Evolutionary conservation across 2,113 vertebrate genomes (phyloP).

Genomic region (Otocyon megalotis): DNA sequence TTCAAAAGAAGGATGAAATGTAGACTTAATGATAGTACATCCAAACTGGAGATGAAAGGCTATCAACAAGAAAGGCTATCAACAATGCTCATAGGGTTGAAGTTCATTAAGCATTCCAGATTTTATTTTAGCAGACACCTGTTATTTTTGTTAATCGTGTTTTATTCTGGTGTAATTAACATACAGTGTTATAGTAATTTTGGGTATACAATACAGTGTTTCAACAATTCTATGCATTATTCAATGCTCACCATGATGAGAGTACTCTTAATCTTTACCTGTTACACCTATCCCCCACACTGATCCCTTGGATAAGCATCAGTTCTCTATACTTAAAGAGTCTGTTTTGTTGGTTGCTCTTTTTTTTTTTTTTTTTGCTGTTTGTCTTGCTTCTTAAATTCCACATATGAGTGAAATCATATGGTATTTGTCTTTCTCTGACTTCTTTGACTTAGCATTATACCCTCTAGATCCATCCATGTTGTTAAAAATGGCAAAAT

Average conservation of each 20-base stretch:
- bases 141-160: background rate
- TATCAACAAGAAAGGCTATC: background rate
- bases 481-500: background rate
- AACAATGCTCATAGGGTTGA: background rate
- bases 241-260: background rate
- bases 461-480: background rate
- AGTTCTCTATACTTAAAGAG: background rate
- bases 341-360: background rate
- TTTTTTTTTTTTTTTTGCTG: background rate
- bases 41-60: background rate
- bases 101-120: background rate
- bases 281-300: background rate
- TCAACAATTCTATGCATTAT: background rate
- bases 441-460: background rate
- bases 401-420: background rate
- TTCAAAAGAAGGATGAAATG: background rate
- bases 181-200: background rate
- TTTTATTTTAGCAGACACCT: background rate
- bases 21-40: background rate
- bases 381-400: background rate
- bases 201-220: background rate
- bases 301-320: background rate
- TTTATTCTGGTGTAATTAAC: background rate
- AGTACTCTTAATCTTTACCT: background rate
- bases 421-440: background rate